Evolutionary conservation across 53 echinoderm and acorn worm species (phyloP).

Genomic region (Holothuria scabra): DNA sequence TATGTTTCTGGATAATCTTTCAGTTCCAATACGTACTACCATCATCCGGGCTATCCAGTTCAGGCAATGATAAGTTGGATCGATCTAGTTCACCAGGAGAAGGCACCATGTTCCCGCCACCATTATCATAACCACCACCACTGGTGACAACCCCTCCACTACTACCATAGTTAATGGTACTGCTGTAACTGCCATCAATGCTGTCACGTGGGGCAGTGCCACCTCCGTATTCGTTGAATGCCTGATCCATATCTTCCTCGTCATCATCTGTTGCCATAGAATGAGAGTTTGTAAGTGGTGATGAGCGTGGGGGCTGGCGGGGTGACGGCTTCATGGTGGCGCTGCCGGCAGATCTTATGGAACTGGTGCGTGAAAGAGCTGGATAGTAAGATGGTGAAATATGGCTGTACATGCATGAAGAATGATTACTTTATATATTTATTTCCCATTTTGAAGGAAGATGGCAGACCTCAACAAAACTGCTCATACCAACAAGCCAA

Average conservation of each 20-base stretch:
- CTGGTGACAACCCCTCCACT: slow-evolving; percentile 56
- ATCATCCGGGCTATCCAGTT: slow-evolving; percentile 80
- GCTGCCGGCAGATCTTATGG: slow-evolving; percentile 89
- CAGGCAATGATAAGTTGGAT: slow-evolving; percentile 34
- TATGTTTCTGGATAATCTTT: no score
- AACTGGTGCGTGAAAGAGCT: slow-evolving; percentile 98
- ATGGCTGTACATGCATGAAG: slow-evolving; percentile 8
- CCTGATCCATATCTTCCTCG: slow-evolving; percentile 82
- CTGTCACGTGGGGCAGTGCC: slow-evolving; percentile 32
- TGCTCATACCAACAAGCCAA: no score
- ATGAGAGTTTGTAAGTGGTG: slow-evolving; percentile 34
- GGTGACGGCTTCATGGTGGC: slow-evolving; percentile 36
- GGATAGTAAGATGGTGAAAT: slow-evolving; percentile 19
- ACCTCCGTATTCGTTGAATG: slow-evolving; percentile 72
- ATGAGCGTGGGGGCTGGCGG: slow-evolving; percentile 9
- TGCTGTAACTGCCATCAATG: slow-evolving; percentile 21
- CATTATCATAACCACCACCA: slow-evolving; percentile 54
- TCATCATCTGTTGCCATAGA: slow-evolving; percentile 52
- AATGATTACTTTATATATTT: background rate
- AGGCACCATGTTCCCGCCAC: slow-evolving; percentile 59
- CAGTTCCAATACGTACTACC: slow-evolving; percentile 73
- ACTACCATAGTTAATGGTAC: slow-evolving; percentile 37
- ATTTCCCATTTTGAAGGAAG: no score
- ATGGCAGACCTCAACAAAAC: no score
- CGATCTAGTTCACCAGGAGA: slow-evolving; percentile 32